Percentiles rank a stretch among this genome's conserved stretches.
phyloP scores from a whole-genome alignment of 2,888 invertebrate species.

The Epirrhoe tristata region DNA sequence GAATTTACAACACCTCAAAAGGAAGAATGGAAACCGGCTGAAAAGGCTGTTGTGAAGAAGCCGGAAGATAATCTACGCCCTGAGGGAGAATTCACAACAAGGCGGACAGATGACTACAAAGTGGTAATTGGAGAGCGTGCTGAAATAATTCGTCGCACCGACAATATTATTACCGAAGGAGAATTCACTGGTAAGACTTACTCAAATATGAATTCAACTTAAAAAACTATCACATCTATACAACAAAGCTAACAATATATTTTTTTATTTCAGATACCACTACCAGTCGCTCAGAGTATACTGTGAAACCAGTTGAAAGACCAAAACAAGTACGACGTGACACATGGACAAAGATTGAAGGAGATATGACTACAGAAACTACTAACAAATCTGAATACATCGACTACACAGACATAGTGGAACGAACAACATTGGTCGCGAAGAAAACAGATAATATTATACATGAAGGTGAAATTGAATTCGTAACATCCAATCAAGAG shows the following conservation, averaged over 20 bases:
- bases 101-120: slow-evolving; percentile 84
- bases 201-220: not conserved
- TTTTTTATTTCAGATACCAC: slow-evolving; percentile 86
- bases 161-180: slow-evolving; percentile 88
- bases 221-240: not conserved
- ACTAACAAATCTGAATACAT: slow-evolving; percentile 88
- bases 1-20: slow-evolving; percentile 78
- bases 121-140: slow-evolving; percentile 87
- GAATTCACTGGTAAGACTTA: slow-evolving; percentile 86
- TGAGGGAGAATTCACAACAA: slow-evolving; percentile 85
- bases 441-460: slow-evolving; percentile 88
- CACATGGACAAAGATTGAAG: slow-evolving; percentile 92
- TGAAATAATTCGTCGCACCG: slow-evolving; percentile 87
- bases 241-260: slow-evolving; percentile 19
- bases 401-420: slow-evolving; percentile 85
- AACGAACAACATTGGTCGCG: slow-evolving; percentile 86
- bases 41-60: slow-evolving; percentile 67
- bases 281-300: slow-evolving; percentile 89
- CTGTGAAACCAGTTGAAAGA: slow-evolving; percentile 88
- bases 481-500: slow-evolving; percentile 87
- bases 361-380: slow-evolving; percentile 89
- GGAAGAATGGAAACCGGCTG: slow-evolving; percentile 76
- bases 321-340: slow-evolving; percentile 88
- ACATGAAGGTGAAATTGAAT: slow-evolving; percentile 88
- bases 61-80: slow-evolving; percentile 84